Evolutionary conservation across 2,797 vertebrate genomes (phyloP), one percentile per base, ranked within the genome.

Genomic region (Etheostoma perlongum): DNA sequence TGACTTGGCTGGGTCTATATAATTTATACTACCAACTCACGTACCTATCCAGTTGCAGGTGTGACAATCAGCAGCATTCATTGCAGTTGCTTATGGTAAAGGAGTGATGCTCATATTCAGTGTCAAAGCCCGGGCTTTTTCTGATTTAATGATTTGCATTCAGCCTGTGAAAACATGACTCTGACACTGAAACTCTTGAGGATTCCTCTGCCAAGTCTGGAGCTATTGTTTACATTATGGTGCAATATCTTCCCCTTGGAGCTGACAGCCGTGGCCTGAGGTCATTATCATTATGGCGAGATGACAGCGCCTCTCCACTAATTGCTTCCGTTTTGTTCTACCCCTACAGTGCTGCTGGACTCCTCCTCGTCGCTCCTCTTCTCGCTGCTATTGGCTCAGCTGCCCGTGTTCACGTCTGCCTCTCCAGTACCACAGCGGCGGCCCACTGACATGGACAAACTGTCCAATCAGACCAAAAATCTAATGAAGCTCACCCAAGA

Each of bases 391-490:
- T 90, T 96, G 94, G 95, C 95, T 52, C 95, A 96, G 74, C 90
- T 95, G 83, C 92, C 95, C 3, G 85, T 95, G 42, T 92, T 96
- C 87, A 92, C 94, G 30, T 92, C 86, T 49, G 92, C 93, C 53
- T 84, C 92, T 46, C 94, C 94, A 16, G 84, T 92, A 21, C 92
- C 91, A 13, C 89, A 82, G 21, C 85, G 93, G 83, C 85, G 92
- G 63, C 54, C 87, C 67, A 91, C 57, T 36, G 95, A 96, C 73
- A 91, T 96, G 88, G 95, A 96, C 84, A 95, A 90, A 87, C 88
- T 96, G 87, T 95, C 94, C 90, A 96, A 96, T 90, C 95, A 96
- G 90, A 96, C 95, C 74, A 94, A 89, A 73, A 94, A 95, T 81
- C 92, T 96, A 65, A 93, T 95, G 85, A 95, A 93, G 92, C 90